These are phyloP conservation scores for Tragelaphus scriptus DNA, from an alignment of 2,113 vertebrate species.

Conservation along the genomic window DNA sequence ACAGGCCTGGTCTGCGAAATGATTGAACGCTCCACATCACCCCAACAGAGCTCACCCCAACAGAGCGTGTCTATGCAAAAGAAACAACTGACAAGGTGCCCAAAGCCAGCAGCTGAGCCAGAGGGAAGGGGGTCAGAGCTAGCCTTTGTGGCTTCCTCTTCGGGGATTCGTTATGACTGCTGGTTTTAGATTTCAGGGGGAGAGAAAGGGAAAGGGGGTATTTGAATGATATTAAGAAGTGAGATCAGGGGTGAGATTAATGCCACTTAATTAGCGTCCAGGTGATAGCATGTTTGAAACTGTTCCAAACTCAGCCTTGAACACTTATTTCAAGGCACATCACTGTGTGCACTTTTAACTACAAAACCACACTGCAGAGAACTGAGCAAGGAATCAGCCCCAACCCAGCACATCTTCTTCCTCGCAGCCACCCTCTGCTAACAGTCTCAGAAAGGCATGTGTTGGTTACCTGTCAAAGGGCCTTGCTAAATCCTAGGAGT, in stretches of 20 bases:
- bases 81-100: neutral
- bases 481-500: neutral
- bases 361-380: neutral
- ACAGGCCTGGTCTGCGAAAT: neutral
- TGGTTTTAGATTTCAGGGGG: neutral
- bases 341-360: neutral
- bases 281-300: neutral
- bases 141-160: neutral
- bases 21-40: neutral
- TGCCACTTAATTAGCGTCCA: neutral
- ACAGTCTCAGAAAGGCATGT: neutral
- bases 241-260: neutral
- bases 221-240: neutral
- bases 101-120: neutral
- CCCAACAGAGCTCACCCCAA: neutral
- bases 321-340: neutral
- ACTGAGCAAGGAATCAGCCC: neutral
- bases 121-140: neutral
- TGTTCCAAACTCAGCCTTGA: neutral
- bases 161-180: neutral
- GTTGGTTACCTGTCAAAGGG: neutral
- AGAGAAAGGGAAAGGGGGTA: neutral
- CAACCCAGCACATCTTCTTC: neutral
- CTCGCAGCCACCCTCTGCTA: neutral
- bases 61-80: neutral